Base-by-base conservation (phyloP, 1,140 invertebrate species). In the Microplitis mediator region DNA sequence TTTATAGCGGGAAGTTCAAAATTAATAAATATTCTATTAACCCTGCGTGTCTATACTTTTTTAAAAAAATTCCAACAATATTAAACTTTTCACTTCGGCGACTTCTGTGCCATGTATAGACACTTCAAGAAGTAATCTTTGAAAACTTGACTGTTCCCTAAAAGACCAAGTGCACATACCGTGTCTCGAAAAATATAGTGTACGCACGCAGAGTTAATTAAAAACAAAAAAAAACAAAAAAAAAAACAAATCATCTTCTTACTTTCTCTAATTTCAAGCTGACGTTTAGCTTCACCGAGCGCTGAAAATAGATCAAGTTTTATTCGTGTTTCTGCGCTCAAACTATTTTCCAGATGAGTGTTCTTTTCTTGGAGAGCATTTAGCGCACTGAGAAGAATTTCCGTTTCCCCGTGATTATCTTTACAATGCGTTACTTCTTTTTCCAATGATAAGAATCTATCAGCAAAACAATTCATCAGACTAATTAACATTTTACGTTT, bases 301-400 rank as follows among this genome's bases (percentile, higher is more conserved):
- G 97, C 97, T 70, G 95, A 97, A 87, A 98, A 98, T 70, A 99
- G 90, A 89, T 98, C 96, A 72, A 98, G 90, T 88, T 98, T 99
- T 85, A 98, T 93, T 73, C 96, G 90, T 60, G 96, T 99, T 89
- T 98, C 97, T 32, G 96, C 95, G 76, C 95, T 97, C 64, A 99
- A 90, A 84, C 94, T 96, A 79, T 95, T 95, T 88, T 99, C 96
- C 70, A 97, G 89, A 83, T 95, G 94, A 77, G 90, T 84, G 84
- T 95, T 97, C 88, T 96, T 95, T 74, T 97, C 95, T 87, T 96
- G 94, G 85, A 97, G 91, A 36, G 91, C 91, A 73, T 90, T 91
- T 54, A 97, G 84, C n/a, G 95, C 94, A 58, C 91, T 90, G 86
- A 95, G 91, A 72, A 97, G 85, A 77, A 95, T 91, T 78, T 96